Evolutionary conservation across 2,113 vertebrate species (phyloP).

Genomic region (Danio rerio): DNA sequence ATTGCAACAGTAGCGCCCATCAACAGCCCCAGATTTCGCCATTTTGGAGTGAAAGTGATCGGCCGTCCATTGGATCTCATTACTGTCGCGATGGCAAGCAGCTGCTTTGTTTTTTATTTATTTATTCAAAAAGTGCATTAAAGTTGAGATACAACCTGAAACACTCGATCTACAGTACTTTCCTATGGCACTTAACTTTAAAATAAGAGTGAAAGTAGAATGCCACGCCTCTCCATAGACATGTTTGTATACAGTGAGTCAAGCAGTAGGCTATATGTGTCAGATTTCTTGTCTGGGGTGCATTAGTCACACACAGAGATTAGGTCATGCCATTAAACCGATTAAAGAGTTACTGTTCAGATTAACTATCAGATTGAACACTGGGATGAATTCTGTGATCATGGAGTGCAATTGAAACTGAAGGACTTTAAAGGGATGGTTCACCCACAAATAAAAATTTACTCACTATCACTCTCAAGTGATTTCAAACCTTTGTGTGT

Average conservation of each 20-base stretch:
- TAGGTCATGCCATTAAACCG: constrained; percentile 4
- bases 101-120: no score
- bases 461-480: no score
- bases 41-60: no score
- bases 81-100: no score
- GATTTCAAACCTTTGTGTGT: no score
- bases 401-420: background rate
- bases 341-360: constrained; percentile 20
- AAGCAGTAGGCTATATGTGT: background rate
- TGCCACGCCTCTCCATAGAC: background rate
- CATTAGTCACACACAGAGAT: constrained; percentile 40
- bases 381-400: background rate
- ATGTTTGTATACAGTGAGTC: background rate
- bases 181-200: background rate
- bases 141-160: no score
- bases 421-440: background rate
- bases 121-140: no score
- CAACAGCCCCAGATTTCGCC: no score
- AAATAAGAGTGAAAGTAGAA: background rate
- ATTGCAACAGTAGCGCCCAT: no score
- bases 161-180: background rate
- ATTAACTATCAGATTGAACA: constrained; percentile 17
- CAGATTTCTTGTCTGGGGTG: background rate
- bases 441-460: no score
- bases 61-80: no score